These are phyloP conservation scores for Leptopilina myrica DNA, from an alignment of 2,888 invertebrate species.

Conservation along the genomic window DNA sequence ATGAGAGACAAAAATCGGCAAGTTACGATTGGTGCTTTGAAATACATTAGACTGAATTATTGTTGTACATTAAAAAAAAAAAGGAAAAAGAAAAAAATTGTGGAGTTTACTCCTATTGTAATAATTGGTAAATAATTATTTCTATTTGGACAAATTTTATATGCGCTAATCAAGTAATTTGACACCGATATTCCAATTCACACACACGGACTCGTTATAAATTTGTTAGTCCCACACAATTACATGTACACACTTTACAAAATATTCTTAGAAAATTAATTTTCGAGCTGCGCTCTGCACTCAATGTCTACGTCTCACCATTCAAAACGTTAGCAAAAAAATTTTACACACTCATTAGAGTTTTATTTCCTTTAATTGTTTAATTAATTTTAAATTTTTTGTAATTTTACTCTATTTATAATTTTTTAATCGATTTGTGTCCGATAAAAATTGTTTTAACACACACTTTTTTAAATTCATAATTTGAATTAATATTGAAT, in stretches of 20 bases:
- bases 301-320: slow-evolving; percentile 39
- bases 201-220: slow-evolving; percentile 47
- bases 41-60: slow-evolving; percentile 76
- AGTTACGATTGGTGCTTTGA: slow-evolving; percentile 73
- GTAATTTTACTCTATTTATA: neutral
- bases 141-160: slow-evolving; percentile 68
- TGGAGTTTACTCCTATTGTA: slow-evolving; percentile 59
- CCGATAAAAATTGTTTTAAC: too few relatives aligned
- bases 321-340: neutral
- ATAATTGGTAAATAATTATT: slow-evolving; percentile 63
- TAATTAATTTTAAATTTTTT: too few relatives aligned
- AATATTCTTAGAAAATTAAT: slow-evolving; percentile 56
- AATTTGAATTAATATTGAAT: too few relatives aligned
- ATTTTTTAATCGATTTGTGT: neutral
- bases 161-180: slow-evolving; percentile 58
- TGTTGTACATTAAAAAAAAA: slow-evolving; percentile 68
- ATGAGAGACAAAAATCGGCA: slow-evolving; percentile 48
- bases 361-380: neutral
- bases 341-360: neutral
- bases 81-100: slow-evolving; percentile 49
- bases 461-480: too few relatives aligned
- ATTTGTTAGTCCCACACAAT: slow-evolving; percentile 43
- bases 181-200: slow-evolving; percentile 50
- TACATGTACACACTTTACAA: slow-evolving; percentile 52
- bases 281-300: slow-evolving; percentile 55